Percentiles rank a stretch among this genome's conserved stretches.
Evolutionary conservation across 53 echinoderm and acorn worm genomes (phyloP).

Genomic region (Astropecten irregularis): DNA sequence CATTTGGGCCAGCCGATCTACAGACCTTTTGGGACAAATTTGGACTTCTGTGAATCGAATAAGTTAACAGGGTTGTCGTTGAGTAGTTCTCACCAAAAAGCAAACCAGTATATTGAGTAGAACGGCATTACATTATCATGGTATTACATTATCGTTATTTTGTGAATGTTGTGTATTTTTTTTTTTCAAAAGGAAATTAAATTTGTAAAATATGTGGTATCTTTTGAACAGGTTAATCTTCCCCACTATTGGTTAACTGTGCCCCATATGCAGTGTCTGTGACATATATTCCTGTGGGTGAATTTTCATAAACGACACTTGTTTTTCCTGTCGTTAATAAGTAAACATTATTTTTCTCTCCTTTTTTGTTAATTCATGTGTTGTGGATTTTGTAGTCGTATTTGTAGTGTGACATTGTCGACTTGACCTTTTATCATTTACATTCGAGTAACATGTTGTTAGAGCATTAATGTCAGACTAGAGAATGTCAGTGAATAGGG

Average conservation of each 20-base stretch:
- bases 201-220: too few species aligned
- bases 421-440: slow-evolving; percentile 50
- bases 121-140: too few species aligned
- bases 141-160: too few species aligned
- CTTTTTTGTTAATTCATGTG: slow-evolving; percentile 20
- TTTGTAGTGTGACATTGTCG: slow-evolving; percentile 15
- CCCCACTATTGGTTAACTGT: too few species aligned
- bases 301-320: too few species aligned
- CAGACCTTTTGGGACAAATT: slow-evolving; percentile 20
- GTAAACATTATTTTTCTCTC: neutral
- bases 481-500: neutral
- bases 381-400: neutral
- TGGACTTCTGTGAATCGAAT: slow-evolving; percentile 16
- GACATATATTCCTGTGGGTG: too few species aligned
- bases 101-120: neutral
- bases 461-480: slow-evolving; percentile 36
- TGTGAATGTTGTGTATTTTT: too few species aligned
- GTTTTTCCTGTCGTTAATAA: neutral
- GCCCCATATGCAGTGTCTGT: too few species aligned
- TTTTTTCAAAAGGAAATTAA: too few species aligned
- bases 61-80: slow-evolving; percentile 13
- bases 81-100: neutral
- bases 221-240: too few species aligned
- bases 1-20: slow-evolving; percentile 9
- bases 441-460: neutral